Evolutionary conservation across 2,888 invertebrate genomes (phyloP).

Genomic region (Coleophora flavipennella): DNA sequence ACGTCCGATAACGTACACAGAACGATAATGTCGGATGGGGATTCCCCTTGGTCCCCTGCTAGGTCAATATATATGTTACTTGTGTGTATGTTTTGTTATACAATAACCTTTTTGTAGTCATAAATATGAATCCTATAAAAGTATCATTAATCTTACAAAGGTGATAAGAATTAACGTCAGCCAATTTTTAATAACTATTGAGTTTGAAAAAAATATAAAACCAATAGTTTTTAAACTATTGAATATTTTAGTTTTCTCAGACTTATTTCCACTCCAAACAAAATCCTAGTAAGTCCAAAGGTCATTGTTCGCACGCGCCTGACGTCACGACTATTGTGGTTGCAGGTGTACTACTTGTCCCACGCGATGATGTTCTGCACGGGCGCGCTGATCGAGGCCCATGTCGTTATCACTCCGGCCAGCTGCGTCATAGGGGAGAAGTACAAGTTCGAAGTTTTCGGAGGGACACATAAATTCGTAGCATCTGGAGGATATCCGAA

Average conservation of each 20-base stretch:
- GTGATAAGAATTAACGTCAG: too few relatives aligned
- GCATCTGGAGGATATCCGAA: slow-evolving; percentile 33
- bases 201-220: too few relatives aligned
- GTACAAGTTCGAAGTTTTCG: slow-evolving; percentile 44
- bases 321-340: not conserved
- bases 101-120: too few relatives aligned
- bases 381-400: slow-evolving; percentile 50
- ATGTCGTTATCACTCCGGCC: slow-evolving; percentile 54
- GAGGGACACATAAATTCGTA: slow-evolving; percentile 44
- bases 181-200: too few relatives aligned
- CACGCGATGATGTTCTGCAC: slow-evolving; percentile 57
- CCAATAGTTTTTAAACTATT: too few relatives aligned
- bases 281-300: not conserved
- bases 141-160: too few relatives aligned
- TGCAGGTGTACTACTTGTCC: slow-evolving; percentile 51
- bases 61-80: too few relatives aligned
- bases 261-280: not conserved
- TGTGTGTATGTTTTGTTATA: too few relatives aligned
- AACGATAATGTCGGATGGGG: too few relatives aligned
- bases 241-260: not conserved
- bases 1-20: too few relatives aligned
- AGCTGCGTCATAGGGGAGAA: slow-evolving; percentile 47
- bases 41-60: too few relatives aligned
- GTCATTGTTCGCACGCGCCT: not conserved
- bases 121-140: too few relatives aligned